These are phyloP conservation scores for Lemur catta DNA, from an alignment of 2,797 vertebrate species.

Conservation along the genomic window DNA sequence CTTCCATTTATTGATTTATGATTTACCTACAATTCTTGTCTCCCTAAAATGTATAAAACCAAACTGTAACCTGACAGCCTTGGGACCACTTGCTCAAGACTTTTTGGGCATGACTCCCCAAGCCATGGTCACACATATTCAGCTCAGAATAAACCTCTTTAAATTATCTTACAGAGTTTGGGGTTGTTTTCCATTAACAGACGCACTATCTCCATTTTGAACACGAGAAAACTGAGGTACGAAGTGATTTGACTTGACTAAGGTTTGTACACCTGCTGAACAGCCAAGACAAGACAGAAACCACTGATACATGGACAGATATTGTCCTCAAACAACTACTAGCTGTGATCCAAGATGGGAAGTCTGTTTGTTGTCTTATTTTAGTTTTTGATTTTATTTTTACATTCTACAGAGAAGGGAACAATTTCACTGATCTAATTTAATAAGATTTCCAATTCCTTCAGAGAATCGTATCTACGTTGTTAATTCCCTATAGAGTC, in stretches of 20 bases:
- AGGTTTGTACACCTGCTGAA: neutral
- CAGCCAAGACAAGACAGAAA: neutral
- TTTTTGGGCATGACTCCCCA: no score
- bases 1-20: no score
- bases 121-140: no score
- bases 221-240: neutral
- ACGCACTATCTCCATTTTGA: neutral
- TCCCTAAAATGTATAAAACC: no score
- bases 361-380: neutral
- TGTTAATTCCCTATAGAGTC: neutral
- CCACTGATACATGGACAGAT: neutral
- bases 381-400: neutral
- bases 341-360: neutral
- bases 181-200: no score
- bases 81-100: no score
- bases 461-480: neutral
- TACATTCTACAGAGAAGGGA: neutral
- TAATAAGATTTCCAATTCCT: conserved; percentile 1
- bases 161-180: no score
- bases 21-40: no score
- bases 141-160: no score
- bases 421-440: neutral
- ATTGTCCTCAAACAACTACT: neutral
- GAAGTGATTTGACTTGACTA: neutral
- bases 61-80: no score